A percentile compares a stretch with the other conserved stretches of the same genome.
phyloP scores from a whole-genome alignment of 2,113 vertebrate species.

The Actenoides hombroni region DNA sequence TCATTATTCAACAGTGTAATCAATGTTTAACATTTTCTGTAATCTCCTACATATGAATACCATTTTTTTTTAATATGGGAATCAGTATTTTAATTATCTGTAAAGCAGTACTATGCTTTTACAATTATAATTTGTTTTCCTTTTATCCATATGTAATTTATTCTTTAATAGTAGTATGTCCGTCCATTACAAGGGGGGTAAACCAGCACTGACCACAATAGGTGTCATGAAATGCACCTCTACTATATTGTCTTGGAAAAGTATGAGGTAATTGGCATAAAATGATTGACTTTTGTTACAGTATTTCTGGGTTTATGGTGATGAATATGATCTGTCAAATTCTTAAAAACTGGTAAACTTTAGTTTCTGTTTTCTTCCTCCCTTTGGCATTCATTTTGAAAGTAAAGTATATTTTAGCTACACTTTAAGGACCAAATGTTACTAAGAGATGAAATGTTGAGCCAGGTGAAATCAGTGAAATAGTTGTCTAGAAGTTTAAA shows the following conservation, averaged over 20 bases:
- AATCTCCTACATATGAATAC: neutral
- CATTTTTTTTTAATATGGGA: neutral
- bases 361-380: neutral
- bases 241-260: neutral
- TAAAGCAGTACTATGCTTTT: neutral
- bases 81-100: neutral
- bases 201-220: neutral
- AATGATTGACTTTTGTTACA: neutral
- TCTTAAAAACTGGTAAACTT: neutral
- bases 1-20: neutral
- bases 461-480: neutral
- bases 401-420: neutral
- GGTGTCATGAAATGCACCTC: neutral
- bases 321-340: neutral
- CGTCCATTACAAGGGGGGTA: neutral
- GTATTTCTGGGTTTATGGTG: neutral
- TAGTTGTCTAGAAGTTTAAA: neutral
- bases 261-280: neutral
- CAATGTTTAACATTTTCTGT: neutral
- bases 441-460: neutral
- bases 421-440: neutral
- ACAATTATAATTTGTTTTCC: neutral
- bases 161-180: neutral
- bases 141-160: neutral
- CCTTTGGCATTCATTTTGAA: neutral